Evolutionary conservation across 2,113 vertebrate species (phyloP).

Genomic region (Pollachius pollachius): DNA sequence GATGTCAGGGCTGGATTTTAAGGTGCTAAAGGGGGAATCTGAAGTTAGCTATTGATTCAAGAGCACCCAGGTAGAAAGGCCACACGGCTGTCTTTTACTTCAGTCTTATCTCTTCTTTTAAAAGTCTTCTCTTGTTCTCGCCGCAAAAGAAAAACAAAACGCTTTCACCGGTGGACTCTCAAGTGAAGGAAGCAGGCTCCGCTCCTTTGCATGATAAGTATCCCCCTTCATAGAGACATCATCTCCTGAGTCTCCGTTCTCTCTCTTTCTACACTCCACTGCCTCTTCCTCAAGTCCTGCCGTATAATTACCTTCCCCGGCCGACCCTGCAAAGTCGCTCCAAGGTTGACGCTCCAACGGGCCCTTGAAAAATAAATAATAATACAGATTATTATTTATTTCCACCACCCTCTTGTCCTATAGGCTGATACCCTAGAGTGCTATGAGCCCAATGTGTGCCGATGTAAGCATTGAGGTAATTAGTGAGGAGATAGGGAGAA

Average conservation of each 20-base stretch:
- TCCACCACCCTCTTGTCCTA: not conserved
- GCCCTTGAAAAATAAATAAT: conserved; percentile 41
- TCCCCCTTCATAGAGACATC: conserved; percentile 41
- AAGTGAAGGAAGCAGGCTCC: conserved; percentile 32
- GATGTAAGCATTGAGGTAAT: conserved; percentile 26
- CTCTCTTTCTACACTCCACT: conserved; percentile 59
- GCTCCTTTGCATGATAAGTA: conserved; percentile 61
- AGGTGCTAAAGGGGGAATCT: too few species aligned
- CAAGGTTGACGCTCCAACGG: conserved; percentile 59
- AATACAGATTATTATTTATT: too few species aligned
- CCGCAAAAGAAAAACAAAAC: too few species aligned
- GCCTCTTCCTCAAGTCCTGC: conserved; percentile 40
- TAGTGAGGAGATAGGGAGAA: conserved; percentile 11
- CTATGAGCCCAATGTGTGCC: not conserved
- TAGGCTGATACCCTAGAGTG: conserved; percentile 10
- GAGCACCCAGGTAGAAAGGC: too few species aligned
- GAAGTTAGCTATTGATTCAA: too few species aligned
- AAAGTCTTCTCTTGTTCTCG: too few species aligned
- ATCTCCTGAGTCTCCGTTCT: conserved; percentile 55
- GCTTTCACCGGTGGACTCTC: too few species aligned
- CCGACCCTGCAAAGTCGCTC: conserved; percentile 50
- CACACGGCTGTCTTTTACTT: too few species aligned
- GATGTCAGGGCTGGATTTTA: too few species aligned
- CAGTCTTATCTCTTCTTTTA: too few species aligned
- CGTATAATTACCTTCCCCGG: conserved; percentile 53